These are phyloP conservation scores for Spongia lamella DNA, from an alignment of 37 sponge, comb jelly and placozoan genomes.

Conservation along the genomic window DNA sequence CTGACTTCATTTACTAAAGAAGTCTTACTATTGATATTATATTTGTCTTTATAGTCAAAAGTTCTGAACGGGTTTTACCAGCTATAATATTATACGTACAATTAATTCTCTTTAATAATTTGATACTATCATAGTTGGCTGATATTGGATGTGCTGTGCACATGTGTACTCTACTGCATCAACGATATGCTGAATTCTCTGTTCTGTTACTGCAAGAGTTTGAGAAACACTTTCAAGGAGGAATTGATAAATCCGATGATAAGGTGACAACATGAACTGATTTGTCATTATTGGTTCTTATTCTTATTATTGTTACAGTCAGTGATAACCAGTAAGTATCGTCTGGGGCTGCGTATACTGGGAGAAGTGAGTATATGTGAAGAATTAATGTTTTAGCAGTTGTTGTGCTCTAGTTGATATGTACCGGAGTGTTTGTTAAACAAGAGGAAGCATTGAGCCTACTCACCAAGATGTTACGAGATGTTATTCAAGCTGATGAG, in stretches of 20 bases:
- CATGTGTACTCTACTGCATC: slow-evolving; percentile 82
- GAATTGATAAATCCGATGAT: slow-evolving; percentile 76
- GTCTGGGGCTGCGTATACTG: slow-evolving; percentile 62
- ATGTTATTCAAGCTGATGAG: slow-evolving; percentile 43
- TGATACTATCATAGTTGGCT: slow-evolving; percentile 62
- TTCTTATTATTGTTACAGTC: neutral
- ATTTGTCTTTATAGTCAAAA: no score
- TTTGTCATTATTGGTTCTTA: no score
- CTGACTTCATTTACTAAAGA: no score
- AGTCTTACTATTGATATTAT: no score
- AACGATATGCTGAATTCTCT: slow-evolving; percentile 88
- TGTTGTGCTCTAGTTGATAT: neutral
- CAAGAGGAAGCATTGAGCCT: slow-evolving; percentile 52
- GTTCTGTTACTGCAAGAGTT: slow-evolving; percentile 59
- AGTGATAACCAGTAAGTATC: slow-evolving; percentile 50
- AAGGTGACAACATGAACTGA: slow-evolving; percentile 55
- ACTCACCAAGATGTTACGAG: slow-evolving; percentile 54
- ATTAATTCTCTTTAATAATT: no score
- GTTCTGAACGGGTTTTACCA: no score
- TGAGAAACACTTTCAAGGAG: slow-evolving; percentile 57
- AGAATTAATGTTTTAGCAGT: neutral
- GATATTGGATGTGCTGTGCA: slow-evolving; percentile 93
- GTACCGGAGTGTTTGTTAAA: slow-evolving; percentile 42
- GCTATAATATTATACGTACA: neutral
- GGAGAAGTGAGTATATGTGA: slow-evolving; percentile 61